A percentile compares a stretch with the other conserved stretches of the same genome.
These are phyloP conservation scores for Grammomys dolichurus DNA, from an alignment of 2,113 vertebrate species.

Conservation along the genomic window DNA sequence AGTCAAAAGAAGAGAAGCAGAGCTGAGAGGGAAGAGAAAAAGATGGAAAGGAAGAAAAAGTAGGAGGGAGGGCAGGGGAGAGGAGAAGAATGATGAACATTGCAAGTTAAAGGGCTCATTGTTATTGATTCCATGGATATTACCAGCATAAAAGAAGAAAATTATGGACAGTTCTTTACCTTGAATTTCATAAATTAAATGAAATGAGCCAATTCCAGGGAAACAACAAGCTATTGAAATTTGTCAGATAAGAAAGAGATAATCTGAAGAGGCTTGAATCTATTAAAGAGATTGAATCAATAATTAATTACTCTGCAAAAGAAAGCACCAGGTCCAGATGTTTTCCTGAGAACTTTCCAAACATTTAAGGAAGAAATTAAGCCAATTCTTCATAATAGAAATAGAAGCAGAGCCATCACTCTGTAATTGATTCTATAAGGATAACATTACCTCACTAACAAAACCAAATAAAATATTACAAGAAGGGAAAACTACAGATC, in stretches of 20 bases:
- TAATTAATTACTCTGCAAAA: slow-evolving; percentile 37
- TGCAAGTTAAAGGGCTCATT: not conserved
- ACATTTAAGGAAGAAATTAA: slow-evolving; percentile 54
- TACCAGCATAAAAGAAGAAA: not conserved
- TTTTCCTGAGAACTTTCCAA: slow-evolving; percentile 15
- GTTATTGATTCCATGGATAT: not conserved
- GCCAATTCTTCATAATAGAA: slow-evolving; percentile 39
- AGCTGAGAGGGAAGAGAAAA: not conserved
- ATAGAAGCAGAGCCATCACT: not conserved
- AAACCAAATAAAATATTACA: not conserved
- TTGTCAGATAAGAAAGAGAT: not conserved
- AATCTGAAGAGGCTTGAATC: not conserved
- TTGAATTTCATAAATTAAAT: not conserved
- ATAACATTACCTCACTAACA: not conserved
- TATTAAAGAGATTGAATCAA: slow-evolving; percentile 47
- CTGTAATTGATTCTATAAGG: slow-evolving; percentile 20
- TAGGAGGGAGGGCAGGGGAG: accelerated
- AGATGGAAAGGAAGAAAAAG: not conserved
- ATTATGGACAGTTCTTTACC: not conserved
- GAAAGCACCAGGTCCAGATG: slow-evolving; percentile 34
- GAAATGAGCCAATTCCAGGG: slow-evolving; percentile 19
- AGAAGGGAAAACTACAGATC: not conserved
- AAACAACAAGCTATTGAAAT: slow-evolving; percentile 29
- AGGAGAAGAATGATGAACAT: not conserved
- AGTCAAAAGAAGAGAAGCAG: not conserved